phyloP scores from a whole-genome alignment of 2,113 vertebrate genomes.

The Phylloscopus trochiloides region DNA sequence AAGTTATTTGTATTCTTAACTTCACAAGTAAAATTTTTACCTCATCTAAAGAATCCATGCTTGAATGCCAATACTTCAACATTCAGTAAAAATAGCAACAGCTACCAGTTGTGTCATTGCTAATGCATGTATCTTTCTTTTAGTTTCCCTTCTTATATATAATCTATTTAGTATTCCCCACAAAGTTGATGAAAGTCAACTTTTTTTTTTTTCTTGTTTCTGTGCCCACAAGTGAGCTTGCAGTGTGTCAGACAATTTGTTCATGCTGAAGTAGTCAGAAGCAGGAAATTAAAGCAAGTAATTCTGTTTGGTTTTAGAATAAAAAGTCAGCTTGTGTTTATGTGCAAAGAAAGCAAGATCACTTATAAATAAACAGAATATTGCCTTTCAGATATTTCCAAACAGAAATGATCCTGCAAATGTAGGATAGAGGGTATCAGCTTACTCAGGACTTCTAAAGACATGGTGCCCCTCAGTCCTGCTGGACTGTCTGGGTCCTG shows the following conservation, averaged over 20 bases:
- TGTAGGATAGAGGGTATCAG: background rate
- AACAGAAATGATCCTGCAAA: background rate
- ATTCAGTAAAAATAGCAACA: background rate
- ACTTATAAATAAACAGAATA: background rate
- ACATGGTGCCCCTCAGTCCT: background rate
- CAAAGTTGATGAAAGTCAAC: background rate
- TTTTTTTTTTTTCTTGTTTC: background rate
- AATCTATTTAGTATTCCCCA: background rate
- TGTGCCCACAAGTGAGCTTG: background rate
- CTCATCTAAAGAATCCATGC: background rate
- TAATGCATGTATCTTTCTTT: background rate
- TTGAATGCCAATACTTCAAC: background rate
- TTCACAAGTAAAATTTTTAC: background rate
- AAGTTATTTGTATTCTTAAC: background rate
- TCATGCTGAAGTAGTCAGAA: background rate
- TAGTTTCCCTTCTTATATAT: background rate
- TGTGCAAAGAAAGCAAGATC: background rate
- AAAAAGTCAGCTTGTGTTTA: background rate
- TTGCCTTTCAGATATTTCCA: background rate
- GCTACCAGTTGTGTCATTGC: background rate
- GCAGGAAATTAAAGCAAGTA: background rate
- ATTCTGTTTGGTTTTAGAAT: background rate
- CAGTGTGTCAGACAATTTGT: background rate
- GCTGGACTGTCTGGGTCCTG: background rate
- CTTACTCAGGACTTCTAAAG: background rate